Conservation (phyloP, 2,113 vertebrate genomes). For the Misgurnus anguillicaudatus region DNA sequence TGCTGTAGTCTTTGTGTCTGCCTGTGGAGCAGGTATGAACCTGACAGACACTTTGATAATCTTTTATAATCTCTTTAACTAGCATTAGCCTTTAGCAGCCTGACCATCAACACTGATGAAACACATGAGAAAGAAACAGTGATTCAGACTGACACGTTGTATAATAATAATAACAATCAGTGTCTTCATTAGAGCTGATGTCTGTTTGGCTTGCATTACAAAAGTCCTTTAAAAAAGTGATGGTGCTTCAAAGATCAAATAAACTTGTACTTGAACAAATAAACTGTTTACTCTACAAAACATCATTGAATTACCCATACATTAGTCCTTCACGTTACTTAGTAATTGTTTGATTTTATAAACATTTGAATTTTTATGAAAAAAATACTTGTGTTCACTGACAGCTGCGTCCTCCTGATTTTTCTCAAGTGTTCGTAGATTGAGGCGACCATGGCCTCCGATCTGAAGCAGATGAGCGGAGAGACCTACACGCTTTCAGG, state of each 20-base stretch:
- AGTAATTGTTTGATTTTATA: background rate
- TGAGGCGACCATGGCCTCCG: constrained; percentile 42
- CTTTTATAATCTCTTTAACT: constrained; percentile 67
- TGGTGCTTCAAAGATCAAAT: too few species aligned
- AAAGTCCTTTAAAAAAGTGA: too few species aligned
- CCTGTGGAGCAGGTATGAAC: constrained; percentile 61
- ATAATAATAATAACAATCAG: too few species aligned
- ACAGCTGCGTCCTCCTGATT: background rate
- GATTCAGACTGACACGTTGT: too few species aligned
- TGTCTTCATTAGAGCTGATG: too few species aligned
- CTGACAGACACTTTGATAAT: constrained; percentile 27
- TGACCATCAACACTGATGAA: background rate
- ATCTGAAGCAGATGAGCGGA: constrained; percentile 58
- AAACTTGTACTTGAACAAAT: too few species aligned
- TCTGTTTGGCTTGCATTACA: too few species aligned
- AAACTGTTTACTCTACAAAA: too few species aligned
- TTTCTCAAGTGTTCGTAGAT: background rate
- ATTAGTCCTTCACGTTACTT: too few species aligned
- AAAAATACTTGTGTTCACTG: background rate
- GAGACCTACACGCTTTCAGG: constrained; percentile 62
- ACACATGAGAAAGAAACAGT: background rate
- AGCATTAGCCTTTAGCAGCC: background rate
- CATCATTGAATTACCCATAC: too few species aligned
- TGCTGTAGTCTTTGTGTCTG: background rate
- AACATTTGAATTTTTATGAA: background rate